Conservation (phyloP, 92 coral and sea anemone genomes). For the Zoanthus solanderi region DNA sequence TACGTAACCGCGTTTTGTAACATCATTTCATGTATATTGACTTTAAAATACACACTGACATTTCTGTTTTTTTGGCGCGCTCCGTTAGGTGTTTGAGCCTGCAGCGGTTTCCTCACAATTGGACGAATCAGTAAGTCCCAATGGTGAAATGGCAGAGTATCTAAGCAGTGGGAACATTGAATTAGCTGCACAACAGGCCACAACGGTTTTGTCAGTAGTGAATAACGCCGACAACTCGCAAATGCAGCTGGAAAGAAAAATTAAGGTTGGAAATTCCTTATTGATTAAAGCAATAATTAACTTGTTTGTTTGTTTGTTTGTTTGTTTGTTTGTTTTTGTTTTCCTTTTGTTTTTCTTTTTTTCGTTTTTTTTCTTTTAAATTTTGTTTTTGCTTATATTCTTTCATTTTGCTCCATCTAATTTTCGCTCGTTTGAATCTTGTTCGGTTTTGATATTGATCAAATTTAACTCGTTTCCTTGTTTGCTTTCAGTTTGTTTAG, state of each 20-base stretch:
- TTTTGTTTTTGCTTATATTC: too few species aligned
- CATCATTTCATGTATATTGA: neutral
- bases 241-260: slow-evolving; percentile 53
- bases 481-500: too few species aligned
- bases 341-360: too few species aligned
- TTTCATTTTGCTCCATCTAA: too few species aligned
- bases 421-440: too few species aligned
- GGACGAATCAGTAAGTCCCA: slow-evolving; percentile 57
- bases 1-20: too few species aligned
- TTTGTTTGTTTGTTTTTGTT: too few species aligned
- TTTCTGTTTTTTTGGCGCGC: neutral
- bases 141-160: slow-evolving; percentile 71
- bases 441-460: too few species aligned
- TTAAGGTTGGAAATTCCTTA: slow-evolving; percentile 53
- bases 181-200: slow-evolving; percentile 85
- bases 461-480: too few species aligned
- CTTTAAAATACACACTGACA: neutral
- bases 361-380: too few species aligned
- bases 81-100: slow-evolving; percentile 75
- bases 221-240: slow-evolving; percentile 63
- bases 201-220: slow-evolving; percentile 79
- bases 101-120: slow-evolving; percentile 35
- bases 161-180: slow-evolving; percentile 73
- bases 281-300: neutral
- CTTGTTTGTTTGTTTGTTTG: neutral